A percentile compares a stretch with the other conserved stretches of the same genome.
Conservation (phyloP, 2,113 vertebrate species). For the Proterorhinus semilunaris region DNA sequence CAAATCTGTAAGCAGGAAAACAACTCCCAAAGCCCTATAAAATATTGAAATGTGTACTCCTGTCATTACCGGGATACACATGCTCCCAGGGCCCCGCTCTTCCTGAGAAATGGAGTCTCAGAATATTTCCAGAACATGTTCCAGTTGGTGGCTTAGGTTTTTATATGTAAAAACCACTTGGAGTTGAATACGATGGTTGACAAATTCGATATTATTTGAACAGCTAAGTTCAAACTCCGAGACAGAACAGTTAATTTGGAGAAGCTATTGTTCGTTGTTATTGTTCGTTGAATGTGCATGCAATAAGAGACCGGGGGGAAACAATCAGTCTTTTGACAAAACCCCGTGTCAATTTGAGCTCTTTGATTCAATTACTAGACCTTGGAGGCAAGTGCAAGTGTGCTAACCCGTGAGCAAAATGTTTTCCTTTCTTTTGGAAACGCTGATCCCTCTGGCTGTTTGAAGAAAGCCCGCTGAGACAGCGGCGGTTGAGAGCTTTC, state of each 20-base stretch:
- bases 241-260: too few species aligned
- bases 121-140: not conserved
- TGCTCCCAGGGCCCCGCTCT: conserved; percentile 5
- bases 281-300: not conserved
- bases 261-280: not conserved
- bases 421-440: not conserved
- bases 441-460: not conserved
- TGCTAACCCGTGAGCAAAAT: not conserved
- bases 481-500: not conserved
- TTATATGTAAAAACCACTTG: not conserved
- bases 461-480: not conserved
- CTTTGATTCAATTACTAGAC: not conserved
- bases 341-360: not conserved
- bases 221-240: not conserved
- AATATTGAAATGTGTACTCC: conserved; percentile 33
- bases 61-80: conserved; percentile 5
- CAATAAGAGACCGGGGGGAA: not conserved
- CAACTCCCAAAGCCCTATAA: conserved; percentile 34
- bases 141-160: not conserved
- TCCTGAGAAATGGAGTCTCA: conserved; percentile 3
- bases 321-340: not conserved
- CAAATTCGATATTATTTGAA: not conserved
- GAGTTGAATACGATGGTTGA: not conserved
- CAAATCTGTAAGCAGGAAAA: conserved; percentile 1
- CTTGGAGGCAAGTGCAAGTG: not conserved